Base-by-base conservation (phyloP, 2,797 vertebrate species). In the Sebastes matsubarae region DNA sequence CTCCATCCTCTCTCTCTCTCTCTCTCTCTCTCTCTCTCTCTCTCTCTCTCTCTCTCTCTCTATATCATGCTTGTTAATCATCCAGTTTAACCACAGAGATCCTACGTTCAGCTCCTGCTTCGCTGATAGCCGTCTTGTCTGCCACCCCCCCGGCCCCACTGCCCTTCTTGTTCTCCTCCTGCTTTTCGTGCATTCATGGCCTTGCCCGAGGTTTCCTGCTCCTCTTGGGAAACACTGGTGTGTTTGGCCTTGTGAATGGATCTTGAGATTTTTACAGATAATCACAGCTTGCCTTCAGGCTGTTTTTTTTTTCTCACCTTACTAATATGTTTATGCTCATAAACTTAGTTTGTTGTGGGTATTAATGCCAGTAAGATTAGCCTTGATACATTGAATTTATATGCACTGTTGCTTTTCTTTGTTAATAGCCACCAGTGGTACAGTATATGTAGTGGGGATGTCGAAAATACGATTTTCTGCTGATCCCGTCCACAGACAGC, bases 151-250 rank as follows among this genome's bases (percentile, higher is more conserved):
- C 60, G 2, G 4, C 12, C 34, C 55, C 38, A 12, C 57, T 54
- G 27, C 16, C 5, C 30, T 52, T 24, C 4, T 57, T 55, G 36
- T 30, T n/a, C 16, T 46, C 4, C 29, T 54, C 11, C 32, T 58
- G 60, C 64, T 69, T 54, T 25, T 3, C 4, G 1, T 24, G 50
- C 29, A 20, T 86, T 29, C 54, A 30, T 80, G 76, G 86, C 79
- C 86, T 88, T 77, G 81, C 86, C 78, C 1, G 2, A 79, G 72
- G 88, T 79, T 22, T 34, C 55, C 18, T 14, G 54, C 66, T 90
- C 88, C 73, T 70, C 57, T 80, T 80, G 82, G 77, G 86, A 88
- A 42, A 34, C n/a, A 20, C 27, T 14, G 69, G 12, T 77, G 55
- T 70, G 73, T 71, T 80, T 68, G 61, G 54, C 65, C 72, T 79